phyloP scores from a whole-genome alignment of 1,140 invertebrate species.

The Zaprionus lachaisei region DNA sequence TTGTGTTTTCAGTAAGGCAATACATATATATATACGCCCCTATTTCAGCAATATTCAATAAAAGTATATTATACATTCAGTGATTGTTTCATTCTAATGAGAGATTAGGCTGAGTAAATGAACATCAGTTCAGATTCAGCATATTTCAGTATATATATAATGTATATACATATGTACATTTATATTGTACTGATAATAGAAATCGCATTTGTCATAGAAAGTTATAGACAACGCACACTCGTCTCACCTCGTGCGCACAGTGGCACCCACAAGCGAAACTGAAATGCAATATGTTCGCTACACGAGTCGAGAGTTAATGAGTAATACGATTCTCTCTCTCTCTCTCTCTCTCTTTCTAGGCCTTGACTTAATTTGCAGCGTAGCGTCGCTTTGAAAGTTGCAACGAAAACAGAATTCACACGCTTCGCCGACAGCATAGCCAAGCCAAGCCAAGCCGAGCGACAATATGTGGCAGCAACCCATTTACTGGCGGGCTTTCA shows the following conservation, averaged over 20 bases:
- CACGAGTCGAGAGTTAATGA: slow-evolving; percentile 58
- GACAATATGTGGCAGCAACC: slow-evolving; percentile 45
- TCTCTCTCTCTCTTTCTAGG: neutral
- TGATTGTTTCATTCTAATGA: no score
- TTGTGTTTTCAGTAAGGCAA: no score
- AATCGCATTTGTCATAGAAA: slow-evolving; percentile 4
- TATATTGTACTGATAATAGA: neutral
- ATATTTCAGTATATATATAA: neutral
- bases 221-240: no score
- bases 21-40: no score
- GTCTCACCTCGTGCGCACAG: neutral
- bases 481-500: slow-evolving; percentile 61
- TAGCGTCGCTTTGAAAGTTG: slow-evolving; percentile 76
- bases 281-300: slow-evolving; percentile 60
- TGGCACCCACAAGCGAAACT: neutral
- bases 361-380: slow-evolving; percentile 77
- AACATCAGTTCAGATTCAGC: no score
- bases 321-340: slow-evolving; percentile 50
- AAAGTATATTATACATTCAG: no score
- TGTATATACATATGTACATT: neutral
- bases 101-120: no score
- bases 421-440: slow-evolving; percentile 36
- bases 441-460: neutral
- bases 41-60: no score
- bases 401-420: slow-evolving; percentile 80